Evolutionary conservation across 2,113 vertebrate species (phyloP).

Genomic region (Spheniscus mendiculus): DNA sequence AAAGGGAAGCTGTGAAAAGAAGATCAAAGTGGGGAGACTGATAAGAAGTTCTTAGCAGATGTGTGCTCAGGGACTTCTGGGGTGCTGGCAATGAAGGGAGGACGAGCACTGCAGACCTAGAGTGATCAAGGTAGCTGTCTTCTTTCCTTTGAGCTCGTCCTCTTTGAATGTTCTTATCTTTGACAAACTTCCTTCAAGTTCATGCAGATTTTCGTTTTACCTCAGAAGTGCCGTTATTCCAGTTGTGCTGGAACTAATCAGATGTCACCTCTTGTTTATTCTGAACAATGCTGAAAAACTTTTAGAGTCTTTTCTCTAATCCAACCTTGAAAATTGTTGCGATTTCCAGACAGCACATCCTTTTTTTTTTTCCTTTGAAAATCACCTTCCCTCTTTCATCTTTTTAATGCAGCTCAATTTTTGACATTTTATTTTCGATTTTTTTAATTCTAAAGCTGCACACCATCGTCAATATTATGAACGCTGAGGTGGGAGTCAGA

Average conservation of each 20-base stretch:
- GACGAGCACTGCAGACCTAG: not conserved
- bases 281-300: not conserved
- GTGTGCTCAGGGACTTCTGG: not conserved
- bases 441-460: not conserved
- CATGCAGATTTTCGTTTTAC: not conserved
- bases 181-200: not conserved
- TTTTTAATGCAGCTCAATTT: not conserved
- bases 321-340: not conserved
- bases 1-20: not conserved
- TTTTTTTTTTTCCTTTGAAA: not conserved
- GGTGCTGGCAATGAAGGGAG: not conserved
- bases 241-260: slow-evolving; percentile 1
- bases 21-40: not conserved
- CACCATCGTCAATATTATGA: not conserved
- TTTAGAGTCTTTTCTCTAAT: not conserved
- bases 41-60: not conserved
- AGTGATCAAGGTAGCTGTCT: not conserved
- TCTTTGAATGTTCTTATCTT: not conserved
- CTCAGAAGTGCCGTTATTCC: not conserved
- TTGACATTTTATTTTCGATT: not conserved
- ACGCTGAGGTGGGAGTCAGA: not conserved
- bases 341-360: not conserved
- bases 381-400: not conserved
- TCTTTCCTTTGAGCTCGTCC: not conserved
- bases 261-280: not conserved